Evolutionary conservation across 2,113 vertebrate genomes (phyloP), one percentile per base, ranked within the genome.

Genomic region (Puntigrus tetrazona): DNA sequence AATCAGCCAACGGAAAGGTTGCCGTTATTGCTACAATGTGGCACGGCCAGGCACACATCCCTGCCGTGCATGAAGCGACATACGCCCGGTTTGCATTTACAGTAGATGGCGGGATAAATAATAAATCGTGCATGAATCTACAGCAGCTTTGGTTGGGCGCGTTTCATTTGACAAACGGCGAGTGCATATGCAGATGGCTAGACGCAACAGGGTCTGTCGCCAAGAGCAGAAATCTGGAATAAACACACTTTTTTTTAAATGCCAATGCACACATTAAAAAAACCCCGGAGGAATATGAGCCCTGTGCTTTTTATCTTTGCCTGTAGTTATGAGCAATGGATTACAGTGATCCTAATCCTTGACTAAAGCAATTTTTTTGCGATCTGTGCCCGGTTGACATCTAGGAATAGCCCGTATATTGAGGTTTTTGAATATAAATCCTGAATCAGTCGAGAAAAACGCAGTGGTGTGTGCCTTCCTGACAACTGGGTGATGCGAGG

Each of bases 401-500:
- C 43, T 81, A 81, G 59, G 61, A 81, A 81, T 67, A 29, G 78
- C 29, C 18, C 27, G 3, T 65, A 45, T 63, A 18, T 45, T 27
- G 16, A 61, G 29, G 7, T 1, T 7, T 31, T 16, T 31, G 79
- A 52, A 50, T 25, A 16, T 4, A 11, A 70, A 22, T 25, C 27
- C 20, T 31, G 31, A 34, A 34, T 59, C 25, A 1, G 47, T 34
- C 22, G 3, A 55, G 47, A 29, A 47, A 52, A 36, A 41, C 25
- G 10, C 9, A 20, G n/a, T 36, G 29, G 29, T n/a, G 36, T 50
- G 78, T 80, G 59, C 27, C 79, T 27, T 34, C 45, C 83, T 84
- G 73, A 67, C 83, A 84, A 70, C 78, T 69, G 43, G 79, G 50
- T 69, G 85, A 89, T 90, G 70, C 31, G 34, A 38, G 72, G 91